Conservation (phyloP, 2,797 vertebrate species). For the Oreonectes daqikongensis region DNA sequence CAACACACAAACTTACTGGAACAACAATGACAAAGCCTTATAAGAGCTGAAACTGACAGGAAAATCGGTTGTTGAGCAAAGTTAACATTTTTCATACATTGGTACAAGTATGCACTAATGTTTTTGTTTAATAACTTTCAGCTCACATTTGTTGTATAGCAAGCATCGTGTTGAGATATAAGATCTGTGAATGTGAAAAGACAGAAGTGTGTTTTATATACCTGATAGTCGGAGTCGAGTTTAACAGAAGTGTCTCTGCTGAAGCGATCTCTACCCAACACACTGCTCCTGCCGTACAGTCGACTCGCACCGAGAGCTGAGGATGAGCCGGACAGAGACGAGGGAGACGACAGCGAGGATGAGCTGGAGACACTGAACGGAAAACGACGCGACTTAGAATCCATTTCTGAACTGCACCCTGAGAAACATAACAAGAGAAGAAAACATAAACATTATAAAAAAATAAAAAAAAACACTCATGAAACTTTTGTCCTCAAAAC, state of each 20-base stretch:
- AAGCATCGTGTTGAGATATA: too few species aligned
- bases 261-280: conserved; percentile 79
- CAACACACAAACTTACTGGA: background rate
- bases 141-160: too few species aligned
- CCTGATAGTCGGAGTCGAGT: conserved; percentile 86
- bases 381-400: conserved; percentile 92
- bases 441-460: too few species aligned
- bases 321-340: conserved; percentile 65
- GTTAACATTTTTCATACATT: too few species aligned
- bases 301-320: conserved; percentile 69
- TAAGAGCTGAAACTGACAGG: too few species aligned
- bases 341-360: conserved; percentile 69
- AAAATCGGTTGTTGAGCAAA: too few species aligned
- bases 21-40: background rate
- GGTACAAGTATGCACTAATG: too few species aligned
- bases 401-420: conserved; percentile 80
- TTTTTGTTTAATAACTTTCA: too few species aligned
- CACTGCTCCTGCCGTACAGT: conserved; percentile 73
- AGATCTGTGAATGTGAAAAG: background rate
- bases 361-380: conserved; percentile 85
- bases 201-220: conserved; percentile 65
- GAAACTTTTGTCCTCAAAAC: too few species aligned
- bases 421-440: conserved; percentile 2
- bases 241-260: conserved; percentile 82
- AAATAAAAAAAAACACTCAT: too few species aligned